A percentile compares a stretch with the other conserved stretches of the same genome.
Conservation (phyloP, 2,888 invertebrate species). For the Hemistola chrysoprasaria region DNA sequence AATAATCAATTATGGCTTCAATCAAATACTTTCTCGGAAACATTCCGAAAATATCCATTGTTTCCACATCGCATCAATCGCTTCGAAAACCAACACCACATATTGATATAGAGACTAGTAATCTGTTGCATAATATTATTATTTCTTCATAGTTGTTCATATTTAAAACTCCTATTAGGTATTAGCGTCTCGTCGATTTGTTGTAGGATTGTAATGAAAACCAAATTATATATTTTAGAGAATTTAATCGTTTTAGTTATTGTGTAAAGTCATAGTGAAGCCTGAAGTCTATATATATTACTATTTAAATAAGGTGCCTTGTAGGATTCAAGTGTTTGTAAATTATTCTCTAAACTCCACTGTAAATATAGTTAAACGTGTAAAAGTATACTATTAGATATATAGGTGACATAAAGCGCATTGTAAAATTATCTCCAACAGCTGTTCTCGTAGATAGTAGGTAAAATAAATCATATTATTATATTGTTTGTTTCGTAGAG, state of each 20-base stretch:
- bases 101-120: constrained; percentile 64
- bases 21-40: constrained; percentile 65
- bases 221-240: constrained; percentile 82
- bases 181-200: constrained; percentile 75
- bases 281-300: constrained; percentile 74
- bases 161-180: constrained; percentile 80
- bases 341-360: constrained; percentile 76
- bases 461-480: constrained; percentile 60
- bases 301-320: constrained; percentile 80
- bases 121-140: constrained; percentile 80
- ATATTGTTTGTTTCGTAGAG: constrained; percentile 79
- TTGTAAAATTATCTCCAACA: constrained; percentile 69
- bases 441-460: constrained; percentile 63
- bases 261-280: constrained; percentile 79
- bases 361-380: constrained; percentile 76
- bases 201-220: constrained; percentile 79
- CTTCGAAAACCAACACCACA: constrained; percentile 60
- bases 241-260: constrained; percentile 78
- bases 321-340: constrained; percentile 74
- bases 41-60: constrained; percentile 42
- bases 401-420: constrained; percentile 59
- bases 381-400: constrained; percentile 78
- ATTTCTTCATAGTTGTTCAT: constrained; percentile 78
- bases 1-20: constrained; percentile 78
- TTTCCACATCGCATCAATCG: constrained; percentile 40